phyloP scores from a whole-genome alignment of 2,888 invertebrate species.

The Orthonychiurus folsomi region DNA sequence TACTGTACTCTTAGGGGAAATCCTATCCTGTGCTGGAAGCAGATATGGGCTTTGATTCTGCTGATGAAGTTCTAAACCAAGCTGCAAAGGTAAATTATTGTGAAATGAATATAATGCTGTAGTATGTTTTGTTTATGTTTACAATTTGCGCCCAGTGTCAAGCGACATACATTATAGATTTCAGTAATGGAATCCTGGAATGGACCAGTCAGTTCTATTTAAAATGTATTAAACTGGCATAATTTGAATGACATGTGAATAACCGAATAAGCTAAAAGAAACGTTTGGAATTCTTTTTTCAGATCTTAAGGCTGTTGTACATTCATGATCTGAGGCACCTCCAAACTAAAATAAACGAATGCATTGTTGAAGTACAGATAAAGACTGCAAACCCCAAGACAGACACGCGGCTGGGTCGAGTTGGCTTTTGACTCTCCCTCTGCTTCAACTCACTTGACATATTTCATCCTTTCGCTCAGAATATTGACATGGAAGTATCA shows the following conservation, averaged over 20 bases:
- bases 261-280: no score
- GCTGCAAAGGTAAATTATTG: slow-evolving; percentile 60
- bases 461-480: no score
- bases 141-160: no score
- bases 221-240: no score
- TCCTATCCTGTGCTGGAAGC: slow-evolving; percentile 61
- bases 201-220: no score
- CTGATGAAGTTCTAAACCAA: slow-evolving; percentile 57
- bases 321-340: slow-evolving; percentile 74
- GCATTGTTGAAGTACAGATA: slow-evolving; percentile 81
- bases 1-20: slow-evolving; percentile 49
- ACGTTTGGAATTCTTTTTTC: slow-evolving; percentile 1
- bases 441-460: no score
- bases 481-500: no score
- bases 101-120: no score
- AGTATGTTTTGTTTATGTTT: not conserved
- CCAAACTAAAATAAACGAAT: slow-evolving; percentile 89
- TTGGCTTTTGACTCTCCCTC: slow-evolving; percentile 57
- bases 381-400: slow-evolving; percentile 95
- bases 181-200: not conserved
- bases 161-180: not conserved
- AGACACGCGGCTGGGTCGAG: slow-evolving; percentile 85
- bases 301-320: slow-evolving; percentile 65
- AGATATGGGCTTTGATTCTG: slow-evolving; percentile 57
- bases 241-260: no score